Evolutionary conservation across 1,140 invertebrate genomes (phyloP).

Genomic region (Pseudomyrmex sp.): DNA sequence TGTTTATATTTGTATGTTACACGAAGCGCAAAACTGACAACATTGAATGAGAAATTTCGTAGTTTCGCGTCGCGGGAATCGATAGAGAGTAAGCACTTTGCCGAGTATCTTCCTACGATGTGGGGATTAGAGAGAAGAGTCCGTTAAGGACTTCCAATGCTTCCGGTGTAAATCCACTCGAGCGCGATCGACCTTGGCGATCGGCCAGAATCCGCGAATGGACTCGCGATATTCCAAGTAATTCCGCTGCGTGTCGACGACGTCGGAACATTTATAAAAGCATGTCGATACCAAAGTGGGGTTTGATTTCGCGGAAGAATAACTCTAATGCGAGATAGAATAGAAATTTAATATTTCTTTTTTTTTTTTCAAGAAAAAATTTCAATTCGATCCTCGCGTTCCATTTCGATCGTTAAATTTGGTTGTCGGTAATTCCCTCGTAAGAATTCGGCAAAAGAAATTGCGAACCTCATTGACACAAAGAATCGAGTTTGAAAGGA

Average conservation of each 20-base stretch:
- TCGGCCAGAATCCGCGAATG: conserved; percentile 61
- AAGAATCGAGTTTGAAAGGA: conserved; percentile 14
- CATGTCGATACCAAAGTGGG: conserved; percentile 56
- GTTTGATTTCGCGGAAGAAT: conserved; percentile 60
- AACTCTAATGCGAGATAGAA: conserved; percentile 50
- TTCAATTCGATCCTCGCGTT: conserved; percentile 34
- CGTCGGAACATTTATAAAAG: conserved; percentile 59
- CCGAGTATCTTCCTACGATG: conserved; percentile 35
- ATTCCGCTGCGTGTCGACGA: conserved; percentile 51
- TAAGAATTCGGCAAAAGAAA: conserved; percentile 31
- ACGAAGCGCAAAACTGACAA: background rate
- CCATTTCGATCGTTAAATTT: conserved; percentile 30
- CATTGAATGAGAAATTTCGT: conserved; percentile 5
- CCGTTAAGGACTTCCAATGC: conserved; percentile 40
- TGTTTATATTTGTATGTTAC: background rate
- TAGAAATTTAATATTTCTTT: conserved; percentile 58
- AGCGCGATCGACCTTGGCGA: conserved; percentile 60
- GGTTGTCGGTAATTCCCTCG: conserved; percentile 21
- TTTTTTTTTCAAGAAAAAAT: background rate
- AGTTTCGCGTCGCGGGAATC: background rate
- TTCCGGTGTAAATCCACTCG: conserved; percentile 56
- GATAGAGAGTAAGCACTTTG: conserved; percentile 49
- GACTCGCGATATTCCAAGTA: conserved; percentile 54
- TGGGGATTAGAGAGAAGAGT: conserved; percentile 59
- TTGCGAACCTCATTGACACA: conserved; percentile 24